Conservation (phyloP, 2,888 invertebrate genomes). For the Linnaemya tessellans region DNA sequence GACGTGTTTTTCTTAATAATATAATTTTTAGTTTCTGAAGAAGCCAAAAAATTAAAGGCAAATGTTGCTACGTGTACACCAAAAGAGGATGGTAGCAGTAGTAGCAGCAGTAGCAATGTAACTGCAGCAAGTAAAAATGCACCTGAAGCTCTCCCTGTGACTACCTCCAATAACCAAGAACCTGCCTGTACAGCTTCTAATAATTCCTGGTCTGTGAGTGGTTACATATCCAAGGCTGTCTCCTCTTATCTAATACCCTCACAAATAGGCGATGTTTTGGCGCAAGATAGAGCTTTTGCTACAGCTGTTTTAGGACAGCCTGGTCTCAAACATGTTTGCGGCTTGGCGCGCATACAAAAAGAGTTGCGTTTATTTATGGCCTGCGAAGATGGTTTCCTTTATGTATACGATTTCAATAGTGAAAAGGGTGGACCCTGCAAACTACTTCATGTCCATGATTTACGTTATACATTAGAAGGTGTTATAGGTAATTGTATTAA, state of each 20-base stretch:
- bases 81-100: constrained; percentile 9
- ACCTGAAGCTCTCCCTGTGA: constrained; percentile 38
- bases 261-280: constrained; percentile 82
- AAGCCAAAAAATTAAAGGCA: constrained; percentile 71
- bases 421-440: constrained; percentile 82
- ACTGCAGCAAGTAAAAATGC: neutral
- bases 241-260: constrained; percentile 81
- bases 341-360: constrained; percentile 81
- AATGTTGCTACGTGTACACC: constrained; percentile 30
- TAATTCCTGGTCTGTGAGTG: constrained; percentile 78
- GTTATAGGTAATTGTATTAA: constrained; percentile 77
- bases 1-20: neutral
- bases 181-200: constrained; percentile 63
- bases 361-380: constrained; percentile 81
- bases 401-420: constrained; percentile 82
- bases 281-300: constrained; percentile 83
- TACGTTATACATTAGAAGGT: constrained; percentile 81
- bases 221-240: constrained; percentile 82
- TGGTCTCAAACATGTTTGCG: constrained; percentile 81
- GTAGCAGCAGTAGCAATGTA: neutral
- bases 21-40: constrained; percentile 60
- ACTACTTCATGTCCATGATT: constrained; percentile 81
- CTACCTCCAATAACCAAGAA: constrained; percentile 14
- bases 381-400: constrained; percentile 83
- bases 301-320: constrained; percentile 81